Base-by-base conservation (phyloP, 1,140 invertebrate species). In the Diachasmimorpha longicaudata region DNA sequence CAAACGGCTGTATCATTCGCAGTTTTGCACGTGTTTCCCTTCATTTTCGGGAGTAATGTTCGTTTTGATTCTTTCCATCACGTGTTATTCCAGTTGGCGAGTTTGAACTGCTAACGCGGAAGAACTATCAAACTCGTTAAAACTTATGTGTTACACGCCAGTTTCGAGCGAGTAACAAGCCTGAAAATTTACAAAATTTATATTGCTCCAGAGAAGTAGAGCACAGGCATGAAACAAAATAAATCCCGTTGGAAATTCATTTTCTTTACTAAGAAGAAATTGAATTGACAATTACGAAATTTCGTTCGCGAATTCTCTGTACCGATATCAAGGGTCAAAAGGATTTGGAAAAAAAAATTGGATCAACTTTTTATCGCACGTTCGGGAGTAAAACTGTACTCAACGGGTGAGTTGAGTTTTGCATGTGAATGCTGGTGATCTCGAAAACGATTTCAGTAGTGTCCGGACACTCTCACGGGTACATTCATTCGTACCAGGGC, bases 71-170 rank as follows among this genome's bases (percentile, higher is more conserved):
- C 68, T 73, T 19, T 76, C 16, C 66, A 52, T 75, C 75, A 76
- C 52, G 19, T 70, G 67, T 72, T 19, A 42, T 72, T 31, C 68
- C 46, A 68, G 48, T 23, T 42, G 48, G 48, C 36, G 63, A 46
- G 46, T 52, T 19, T 42, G 58, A 55, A 31, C 44, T 58, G 19
- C 66, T 72, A 71, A 67, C 39, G 48, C 44, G 19, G 75, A 72
- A 78, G 72, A 74, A 78, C 66, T 75, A 72, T 72, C 72, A 74
- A 79, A 80, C 79, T 79, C 79, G 77, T 82, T 81, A 81, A 79
- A 81, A 81, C 79, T 80, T 79, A 71, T 72, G 42, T 75, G 66
- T 77, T 75, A 75, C 67, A 75, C 74, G 46, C 21, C 66, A 66
- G 66, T 66, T 70, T 75, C 48, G 52, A 79, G 75, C 70, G 73